Conservation (phyloP, 2,797 vertebrate genomes). For the Lepus oiostolus region DNA sequence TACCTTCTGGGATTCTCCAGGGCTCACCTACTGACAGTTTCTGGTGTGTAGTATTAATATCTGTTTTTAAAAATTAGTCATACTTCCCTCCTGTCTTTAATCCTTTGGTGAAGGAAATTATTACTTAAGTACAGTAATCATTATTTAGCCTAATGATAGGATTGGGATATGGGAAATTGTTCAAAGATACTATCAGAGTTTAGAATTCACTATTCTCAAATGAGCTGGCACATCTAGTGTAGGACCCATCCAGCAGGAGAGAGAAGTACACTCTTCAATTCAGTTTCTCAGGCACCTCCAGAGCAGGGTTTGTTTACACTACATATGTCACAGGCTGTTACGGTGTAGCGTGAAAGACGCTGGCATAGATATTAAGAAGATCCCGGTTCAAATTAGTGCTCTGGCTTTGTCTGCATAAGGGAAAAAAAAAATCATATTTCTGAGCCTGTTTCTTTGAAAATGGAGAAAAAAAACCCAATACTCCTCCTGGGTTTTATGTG, state of each 20-base stretch:
- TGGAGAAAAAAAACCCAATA: background rate
- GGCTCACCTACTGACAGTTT: background rate
- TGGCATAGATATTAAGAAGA: background rate
- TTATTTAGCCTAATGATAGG: slow-evolving; percentile 78
- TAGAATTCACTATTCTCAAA: slow-evolving; percentile 21
- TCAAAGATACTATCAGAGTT: slow-evolving; percentile 65
- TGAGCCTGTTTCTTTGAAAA: background rate
- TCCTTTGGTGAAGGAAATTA: slow-evolving; percentile 71
- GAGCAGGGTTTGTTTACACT: background rate
- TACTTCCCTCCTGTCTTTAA: slow-evolving; percentile 38
- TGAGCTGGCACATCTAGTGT: background rate
- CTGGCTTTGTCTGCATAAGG: slow-evolving; percentile 9
- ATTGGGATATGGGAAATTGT: slow-evolving; percentile 70
- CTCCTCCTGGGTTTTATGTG: background rate
- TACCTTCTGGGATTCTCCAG: background rate
- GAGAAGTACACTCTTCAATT: background rate
- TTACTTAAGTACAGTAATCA: slow-evolving; percentile 56
- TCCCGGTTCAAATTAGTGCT: background rate
- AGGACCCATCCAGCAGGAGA: slow-evolving; percentile 25
- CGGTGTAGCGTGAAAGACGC: background rate
- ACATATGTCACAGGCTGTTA: background rate
- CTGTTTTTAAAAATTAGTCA: slow-evolving; percentile 53
- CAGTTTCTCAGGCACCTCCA: background rate
- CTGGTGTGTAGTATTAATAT: background rate
- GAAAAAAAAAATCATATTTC: slow-evolving; percentile 13